Conservation (phyloP, 64 coral and sea anemone species). For the Montipora foliosa region DNA sequence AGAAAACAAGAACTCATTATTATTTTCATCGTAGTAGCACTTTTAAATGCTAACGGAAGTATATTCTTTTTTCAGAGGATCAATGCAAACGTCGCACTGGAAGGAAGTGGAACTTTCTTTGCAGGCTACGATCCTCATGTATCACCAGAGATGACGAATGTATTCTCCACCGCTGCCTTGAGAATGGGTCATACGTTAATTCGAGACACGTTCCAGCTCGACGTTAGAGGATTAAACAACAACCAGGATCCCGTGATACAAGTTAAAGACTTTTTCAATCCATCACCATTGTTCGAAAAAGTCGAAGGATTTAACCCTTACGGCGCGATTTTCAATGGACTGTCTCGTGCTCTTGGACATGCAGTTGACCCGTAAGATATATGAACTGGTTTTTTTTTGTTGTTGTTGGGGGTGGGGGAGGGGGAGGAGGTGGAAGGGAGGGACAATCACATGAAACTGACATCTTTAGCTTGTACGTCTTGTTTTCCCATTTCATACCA, state of each 20-base stretch:
- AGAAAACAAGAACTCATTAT: too few relatives aligned
- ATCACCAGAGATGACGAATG: neutral
- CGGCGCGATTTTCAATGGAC: neutral
- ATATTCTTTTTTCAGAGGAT: neutral
- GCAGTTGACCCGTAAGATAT: slow-evolving; percentile 17
- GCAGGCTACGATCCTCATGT: neutral
- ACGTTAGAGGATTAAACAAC: too few relatives aligned
- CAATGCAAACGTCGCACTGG: neutral
- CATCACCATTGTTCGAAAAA: neutral
- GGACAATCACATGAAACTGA: too few relatives aligned
- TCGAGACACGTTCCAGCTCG: neutral
- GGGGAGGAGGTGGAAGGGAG: too few relatives aligned
- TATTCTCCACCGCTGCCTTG: slow-evolving; percentile 34
- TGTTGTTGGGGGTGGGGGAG: too few relatives aligned
- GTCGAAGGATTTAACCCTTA: neutral
- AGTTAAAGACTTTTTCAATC: neutral
- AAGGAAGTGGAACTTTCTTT: neutral
- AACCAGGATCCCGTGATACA: neutral
- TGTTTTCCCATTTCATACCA: too few relatives aligned
- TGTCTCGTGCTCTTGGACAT: neutral
- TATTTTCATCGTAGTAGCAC: too few relatives aligned
- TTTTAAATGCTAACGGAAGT: too few relatives aligned
- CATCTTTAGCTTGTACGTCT: too few relatives aligned
- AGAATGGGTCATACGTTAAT: slow-evolving; percentile 78
- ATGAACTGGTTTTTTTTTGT: too few relatives aligned